phyloP scores from a whole-genome alignment of 2,797 vertebrate species.

The Trachops cirrhosus region DNA sequence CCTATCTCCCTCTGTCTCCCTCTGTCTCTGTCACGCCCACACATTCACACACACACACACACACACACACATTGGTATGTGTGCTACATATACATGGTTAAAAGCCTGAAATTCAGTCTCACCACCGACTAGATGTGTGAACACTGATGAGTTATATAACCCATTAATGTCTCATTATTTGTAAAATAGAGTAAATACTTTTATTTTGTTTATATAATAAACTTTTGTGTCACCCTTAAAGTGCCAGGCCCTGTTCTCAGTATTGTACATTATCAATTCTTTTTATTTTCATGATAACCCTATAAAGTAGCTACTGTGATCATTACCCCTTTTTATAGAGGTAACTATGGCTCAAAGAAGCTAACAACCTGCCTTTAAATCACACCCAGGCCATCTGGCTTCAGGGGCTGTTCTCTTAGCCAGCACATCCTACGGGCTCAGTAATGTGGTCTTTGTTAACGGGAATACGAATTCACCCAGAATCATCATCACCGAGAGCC shows the following conservation, averaged over 20 bases:
- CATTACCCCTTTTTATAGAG: neutral
- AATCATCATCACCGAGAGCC: neutral
- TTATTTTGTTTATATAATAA: constrained; percentile 8
- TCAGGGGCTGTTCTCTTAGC: neutral
- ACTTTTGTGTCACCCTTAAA: neutral
- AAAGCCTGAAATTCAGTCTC: neutral
- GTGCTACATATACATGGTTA: neutral
- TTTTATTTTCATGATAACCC: neutral
- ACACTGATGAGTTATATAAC: neutral
- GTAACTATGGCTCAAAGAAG: neutral
- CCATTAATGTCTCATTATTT: neutral
- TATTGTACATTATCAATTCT: neutral
- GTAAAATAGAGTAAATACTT: neutral
- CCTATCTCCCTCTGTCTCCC: no score
- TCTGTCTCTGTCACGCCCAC: rapidly evolving
- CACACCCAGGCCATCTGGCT: neutral
- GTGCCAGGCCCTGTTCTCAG: neutral
- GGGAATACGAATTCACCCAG: neutral
- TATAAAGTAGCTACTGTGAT: neutral
- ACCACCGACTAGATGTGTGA: neutral
- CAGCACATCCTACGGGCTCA: neutral
- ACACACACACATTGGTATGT: neutral
- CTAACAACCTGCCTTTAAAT: neutral
- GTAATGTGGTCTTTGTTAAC: neutral
- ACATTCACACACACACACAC: neutral